Base-by-base conservation (phyloP, 2,113 vertebrate species). In the Pluvialis apricaria region DNA sequence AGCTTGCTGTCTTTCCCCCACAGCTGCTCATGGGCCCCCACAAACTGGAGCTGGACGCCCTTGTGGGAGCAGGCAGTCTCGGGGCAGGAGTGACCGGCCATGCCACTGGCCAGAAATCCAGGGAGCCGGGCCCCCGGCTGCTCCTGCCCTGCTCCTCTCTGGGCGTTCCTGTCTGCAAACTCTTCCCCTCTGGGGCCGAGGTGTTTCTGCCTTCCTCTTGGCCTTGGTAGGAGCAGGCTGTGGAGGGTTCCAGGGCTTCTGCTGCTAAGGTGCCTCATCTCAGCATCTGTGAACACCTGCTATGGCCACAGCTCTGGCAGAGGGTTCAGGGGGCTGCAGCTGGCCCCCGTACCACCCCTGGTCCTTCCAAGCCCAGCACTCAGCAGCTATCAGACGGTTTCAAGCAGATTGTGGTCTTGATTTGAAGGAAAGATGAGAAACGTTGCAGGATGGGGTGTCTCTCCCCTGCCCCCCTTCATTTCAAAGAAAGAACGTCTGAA, bases 371-470 rank as follows among this genome's bases (percentile, higher is more conserved):
- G 80, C n/a, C 54, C 71, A 78, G 79, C 62, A 21, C 45, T 11
- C 20, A 10, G 82, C 92, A 65, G 51, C 72, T 51, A 22, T 6
- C 38, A 61, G 76, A 49, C 62, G 51, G 14, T 24, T 73, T 21
- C 22, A 54, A 84, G 58, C 4, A 82, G 68, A 36, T 29, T 42
- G 21, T 68, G 80, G 68, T 70, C 76, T 64, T 60, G 40, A 62
- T 71, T 24, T 52, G 82, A 42, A 47, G 68, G 57, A 49, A 69
- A 81, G 16, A 70, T 17, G 54, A 64, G 15, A 66, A 72, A 52
- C 0, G 0, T 15, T 65, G 71, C 58, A 57, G 90, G 54, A 61
- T 4, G 4, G 34, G 13, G 9, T 28, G 52, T 72, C 18, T n/a
- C 22, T 11, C 29, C 66, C 49, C 20, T 2, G 15, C 49, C 11